Conservation (phyloP, 2,797 vertebrate genomes). For the Phyllotis vaccarum region DNA sequence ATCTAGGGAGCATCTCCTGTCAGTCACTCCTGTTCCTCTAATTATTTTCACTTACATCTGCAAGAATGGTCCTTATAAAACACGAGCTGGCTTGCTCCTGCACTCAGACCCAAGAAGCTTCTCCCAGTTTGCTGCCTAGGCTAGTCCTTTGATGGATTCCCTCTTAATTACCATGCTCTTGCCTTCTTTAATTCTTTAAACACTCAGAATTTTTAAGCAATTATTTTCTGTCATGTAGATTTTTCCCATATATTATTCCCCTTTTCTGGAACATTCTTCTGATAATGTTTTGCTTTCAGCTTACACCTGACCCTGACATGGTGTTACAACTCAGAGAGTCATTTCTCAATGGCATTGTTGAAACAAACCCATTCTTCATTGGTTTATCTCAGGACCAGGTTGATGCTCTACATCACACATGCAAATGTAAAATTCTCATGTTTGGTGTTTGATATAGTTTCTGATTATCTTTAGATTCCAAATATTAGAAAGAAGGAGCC, state of each 20-base stretch:
- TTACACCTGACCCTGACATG: conserved; percentile 25
- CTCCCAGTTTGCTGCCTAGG: neutral
- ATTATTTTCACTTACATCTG: neutral
- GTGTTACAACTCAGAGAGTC: neutral
- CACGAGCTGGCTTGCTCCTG: neutral
- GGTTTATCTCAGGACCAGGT: neutral
- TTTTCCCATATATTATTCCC: neutral
- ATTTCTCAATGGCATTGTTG: neutral
- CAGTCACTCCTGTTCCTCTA: neutral
- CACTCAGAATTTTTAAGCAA: neutral
- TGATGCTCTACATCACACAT: neutral
- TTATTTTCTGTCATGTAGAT: neutral
- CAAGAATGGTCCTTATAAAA: neutral
- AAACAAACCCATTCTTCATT: conserved; percentile 13
- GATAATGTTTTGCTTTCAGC: neutral
- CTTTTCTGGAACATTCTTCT: conserved; percentile 46
- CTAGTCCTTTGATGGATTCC: neutral
- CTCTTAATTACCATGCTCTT: neutral
- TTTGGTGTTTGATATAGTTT: conserved; percentile 10
- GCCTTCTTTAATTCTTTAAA: conserved; percentile 45
- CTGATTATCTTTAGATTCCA: conserved; percentile 4
- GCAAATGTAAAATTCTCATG: neutral
- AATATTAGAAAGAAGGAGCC: neutral
- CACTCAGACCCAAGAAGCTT: neutral
- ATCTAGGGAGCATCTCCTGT: neutral